These are phyloP conservation scores for Sphaerophoria rueppellii DNA, from an alignment of 2,888 invertebrate genomes.

Conservation along the genomic window DNA sequence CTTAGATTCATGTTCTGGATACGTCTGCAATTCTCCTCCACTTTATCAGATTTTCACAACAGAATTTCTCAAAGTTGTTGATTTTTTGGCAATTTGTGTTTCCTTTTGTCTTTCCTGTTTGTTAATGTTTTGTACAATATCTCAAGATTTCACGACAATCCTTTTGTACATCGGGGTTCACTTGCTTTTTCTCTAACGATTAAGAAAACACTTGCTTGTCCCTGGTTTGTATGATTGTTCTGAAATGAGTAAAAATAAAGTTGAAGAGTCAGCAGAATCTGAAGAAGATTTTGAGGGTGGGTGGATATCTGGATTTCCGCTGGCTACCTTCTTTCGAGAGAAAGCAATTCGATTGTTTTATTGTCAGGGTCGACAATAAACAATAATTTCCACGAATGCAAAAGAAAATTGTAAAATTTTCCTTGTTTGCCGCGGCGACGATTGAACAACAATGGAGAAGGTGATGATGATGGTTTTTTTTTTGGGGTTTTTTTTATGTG, in stretches of 20 bases:
- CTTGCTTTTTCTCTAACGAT: background rate
- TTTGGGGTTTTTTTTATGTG: background rate
- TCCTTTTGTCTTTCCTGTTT: background rate
- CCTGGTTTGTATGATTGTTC: constrained; percentile 15
- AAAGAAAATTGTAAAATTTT: constrained; percentile 34
- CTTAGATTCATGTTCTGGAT: constrained; percentile 80
- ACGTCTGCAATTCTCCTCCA: constrained; percentile 80
- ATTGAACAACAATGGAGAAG: constrained; percentile 64
- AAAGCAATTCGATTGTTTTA: constrained; percentile 48
- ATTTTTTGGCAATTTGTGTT: background rate
- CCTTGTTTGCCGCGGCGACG: constrained; percentile 51
- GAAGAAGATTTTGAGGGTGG: constrained; percentile 11
- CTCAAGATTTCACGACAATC: constrained; percentile 6
- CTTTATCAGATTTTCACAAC: constrained; percentile 75
- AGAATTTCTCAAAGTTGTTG: constrained; percentile 50
- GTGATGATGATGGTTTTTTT: constrained; percentile 48
- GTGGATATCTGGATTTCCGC: constrained; percentile 40
- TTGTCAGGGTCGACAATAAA: constrained; percentile 47
- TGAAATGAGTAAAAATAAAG: constrained; percentile 25
- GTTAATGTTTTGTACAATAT: background rate
- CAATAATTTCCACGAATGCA: constrained; percentile 32
- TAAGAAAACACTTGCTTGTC: constrained; percentile 1
- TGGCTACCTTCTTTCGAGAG: constrained; percentile 50
- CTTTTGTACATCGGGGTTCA: constrained; percentile 29
- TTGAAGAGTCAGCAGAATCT: constrained; percentile 22